Evolutionary conservation across 2,888 invertebrate species (phyloP).

Genomic region (Fragum fragum): DNA sequence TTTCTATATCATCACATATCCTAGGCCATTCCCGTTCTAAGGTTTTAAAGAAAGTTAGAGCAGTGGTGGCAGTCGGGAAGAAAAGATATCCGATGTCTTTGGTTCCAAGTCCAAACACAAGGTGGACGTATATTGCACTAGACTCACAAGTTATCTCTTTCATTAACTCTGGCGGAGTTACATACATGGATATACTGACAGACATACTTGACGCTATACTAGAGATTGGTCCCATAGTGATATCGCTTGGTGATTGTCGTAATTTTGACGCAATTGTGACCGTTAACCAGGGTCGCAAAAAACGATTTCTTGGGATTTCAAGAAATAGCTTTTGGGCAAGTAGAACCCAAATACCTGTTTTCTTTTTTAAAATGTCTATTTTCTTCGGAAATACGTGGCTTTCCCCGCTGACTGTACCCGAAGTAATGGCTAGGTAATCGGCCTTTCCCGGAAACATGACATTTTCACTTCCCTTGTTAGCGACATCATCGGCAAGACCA

Average conservation of each 20-base stretch:
- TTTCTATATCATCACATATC: constrained; percentile 63
- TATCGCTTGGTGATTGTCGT: constrained; percentile 43
- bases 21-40: constrained; percentile 58
- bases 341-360: constrained; percentile 38
- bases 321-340: constrained; percentile 49
- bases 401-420: constrained; percentile 63
- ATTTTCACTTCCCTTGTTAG: constrained; percentile 43
- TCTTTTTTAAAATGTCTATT: constrained; percentile 23
- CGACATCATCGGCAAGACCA: constrained; percentile 31
- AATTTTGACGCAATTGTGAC: constrained; percentile 36
- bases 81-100: constrained; percentile 55
- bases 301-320: constrained; percentile 47
- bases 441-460: constrained; percentile 64
- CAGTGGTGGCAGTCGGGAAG: constrained; percentile 52
- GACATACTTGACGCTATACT: constrained; percentile 47
- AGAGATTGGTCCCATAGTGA: constrained; percentile 57
- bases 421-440: constrained; percentile 62
- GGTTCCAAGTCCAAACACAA: constrained; percentile 60
- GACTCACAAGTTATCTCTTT: constrained; percentile 29
- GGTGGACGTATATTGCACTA: constrained; percentile 56
- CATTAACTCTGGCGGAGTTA: constrained; percentile 36
- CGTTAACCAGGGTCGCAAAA: constrained; percentile 48
- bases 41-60: constrained; percentile 54
- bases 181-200: constrained; percentile 36
- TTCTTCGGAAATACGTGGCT: constrained; percentile 64